Evolutionary conservation across 2,888 invertebrate genomes (phyloP).

Genomic region (Agrotis exclamationis): DNA sequence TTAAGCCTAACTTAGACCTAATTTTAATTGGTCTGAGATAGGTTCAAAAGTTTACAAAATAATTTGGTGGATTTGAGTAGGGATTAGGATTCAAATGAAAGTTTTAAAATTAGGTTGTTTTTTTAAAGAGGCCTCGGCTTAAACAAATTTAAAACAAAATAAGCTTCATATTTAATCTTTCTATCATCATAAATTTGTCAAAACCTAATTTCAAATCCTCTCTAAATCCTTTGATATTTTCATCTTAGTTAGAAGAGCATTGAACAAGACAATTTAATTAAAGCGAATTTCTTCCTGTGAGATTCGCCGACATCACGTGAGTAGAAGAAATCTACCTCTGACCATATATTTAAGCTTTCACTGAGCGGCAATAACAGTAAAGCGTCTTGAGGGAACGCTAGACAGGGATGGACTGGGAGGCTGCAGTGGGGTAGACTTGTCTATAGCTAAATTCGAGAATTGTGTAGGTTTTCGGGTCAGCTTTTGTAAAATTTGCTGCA

Average conservation of each 20-base stretch:
- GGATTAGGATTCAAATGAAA: slow-evolving; percentile 12
- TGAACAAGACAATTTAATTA: slow-evolving; percentile 70
- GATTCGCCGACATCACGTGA: slow-evolving; percentile 66
- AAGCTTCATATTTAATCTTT: neutral
- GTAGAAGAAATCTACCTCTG: slow-evolving; percentile 75
- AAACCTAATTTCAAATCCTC: slow-evolving; percentile 17
- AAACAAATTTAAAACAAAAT: neutral
- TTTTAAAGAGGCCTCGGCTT: neutral
- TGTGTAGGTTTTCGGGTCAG: no score
- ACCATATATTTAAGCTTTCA: slow-evolving; percentile 79
- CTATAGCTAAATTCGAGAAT: neutral
- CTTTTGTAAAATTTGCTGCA: neutral
- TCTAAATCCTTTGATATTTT: slow-evolving; percentile 2
- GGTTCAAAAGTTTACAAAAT: slow-evolving; percentile 27
- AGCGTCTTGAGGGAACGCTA: slow-evolving; percentile 79
- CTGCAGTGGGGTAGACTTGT: neutral
- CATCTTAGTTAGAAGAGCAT: slow-evolving; percentile 24
- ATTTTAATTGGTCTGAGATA: slow-evolving; percentile 19
- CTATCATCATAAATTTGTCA: neutral
- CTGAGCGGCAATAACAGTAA: slow-evolving; percentile 84
- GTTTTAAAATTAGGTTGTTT: slow-evolving; percentile 3
- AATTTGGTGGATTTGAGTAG: slow-evolving; percentile 12
- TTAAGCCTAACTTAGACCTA: neutral
- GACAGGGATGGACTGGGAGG: slow-evolving; percentile 62
- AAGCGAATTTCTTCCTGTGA: slow-evolving; percentile 65